These are phyloP conservation scores for Aphodius granarius DNA, from an alignment of 2,888 invertebrate species.

Conservation along the genomic window DNA sequence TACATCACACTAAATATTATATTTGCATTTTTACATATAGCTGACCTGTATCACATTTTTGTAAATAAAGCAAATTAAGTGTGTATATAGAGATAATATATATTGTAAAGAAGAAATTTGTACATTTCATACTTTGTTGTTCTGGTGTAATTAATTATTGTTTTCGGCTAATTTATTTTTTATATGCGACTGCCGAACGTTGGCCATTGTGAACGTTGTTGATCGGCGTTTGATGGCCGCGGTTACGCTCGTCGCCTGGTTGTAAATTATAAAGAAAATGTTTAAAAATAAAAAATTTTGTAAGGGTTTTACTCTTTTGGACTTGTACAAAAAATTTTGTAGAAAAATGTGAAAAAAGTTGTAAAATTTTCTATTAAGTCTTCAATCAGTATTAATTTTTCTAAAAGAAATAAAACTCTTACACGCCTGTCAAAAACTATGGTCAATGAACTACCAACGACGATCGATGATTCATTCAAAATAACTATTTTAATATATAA, in stretches of 20 bases:
- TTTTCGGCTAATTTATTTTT: conserved; percentile 29
- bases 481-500: conserved; percentile 54
- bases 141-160: conserved; percentile 30
- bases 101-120: conserved; percentile 48
- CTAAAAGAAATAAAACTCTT: conserved; percentile 27
- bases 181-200: conserved; percentile 16
- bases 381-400: conserved; percentile 48
- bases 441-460: conserved; percentile 34
- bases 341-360: conserved; percentile 40
- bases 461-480: conserved; percentile 30
- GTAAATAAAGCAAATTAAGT: conserved; percentile 29
- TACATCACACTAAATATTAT: conserved; percentile 38
- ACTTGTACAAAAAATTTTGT: conserved; percentile 48
- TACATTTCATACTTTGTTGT: conserved; percentile 47
- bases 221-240: background rate
- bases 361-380: conserved; percentile 28
- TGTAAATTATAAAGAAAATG: conserved; percentile 22
- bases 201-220: conserved; percentile 6
- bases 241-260: background rate
- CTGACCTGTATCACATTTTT: conserved; percentile 26
- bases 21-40: conserved; percentile 15
- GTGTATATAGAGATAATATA: conserved; percentile 44
- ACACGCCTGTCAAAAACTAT: conserved; percentile 25
- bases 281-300: conserved; percentile 28
- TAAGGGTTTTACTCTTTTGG: conserved; percentile 36